phyloP scores from a whole-genome alignment of 2,797 vertebrate species.

The Notoglanidium macrostoma region DNA sequence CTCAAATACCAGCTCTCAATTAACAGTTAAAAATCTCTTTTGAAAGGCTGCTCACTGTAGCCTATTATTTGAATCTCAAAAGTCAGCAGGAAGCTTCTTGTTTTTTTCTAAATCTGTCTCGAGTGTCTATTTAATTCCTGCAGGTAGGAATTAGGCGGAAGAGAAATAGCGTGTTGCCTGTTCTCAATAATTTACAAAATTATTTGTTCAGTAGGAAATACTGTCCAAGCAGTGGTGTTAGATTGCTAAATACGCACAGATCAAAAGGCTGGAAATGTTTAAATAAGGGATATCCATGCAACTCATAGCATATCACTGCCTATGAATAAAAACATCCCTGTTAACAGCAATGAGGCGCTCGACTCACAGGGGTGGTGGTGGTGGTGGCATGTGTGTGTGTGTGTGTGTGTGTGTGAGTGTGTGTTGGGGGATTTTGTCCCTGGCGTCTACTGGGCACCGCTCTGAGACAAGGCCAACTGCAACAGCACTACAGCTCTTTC shows the following conservation, averaged over 20 bases:
- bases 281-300: conserved; percentile 26
- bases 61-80: background rate
- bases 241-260: conserved; percentile 28
- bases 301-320: conserved; percentile 21
- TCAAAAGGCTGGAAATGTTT: conserved; percentile 19
- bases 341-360: conserved; percentile 26
- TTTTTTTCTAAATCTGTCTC: background rate
- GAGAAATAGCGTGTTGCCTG: background rate
- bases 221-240: background rate
- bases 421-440: conserved; percentile 18
- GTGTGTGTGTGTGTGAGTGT: no score
- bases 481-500: conserved; percentile 33
- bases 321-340: conserved; percentile 32
- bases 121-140: background rate
- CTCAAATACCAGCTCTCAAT: background rate
- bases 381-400: background rate
- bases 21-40: background rate
- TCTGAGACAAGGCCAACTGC: conserved; percentile 51
- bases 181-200: background rate
- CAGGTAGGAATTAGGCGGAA: background rate
- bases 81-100: background rate
- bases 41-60: background rate
- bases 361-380: conserved; percentile 17
- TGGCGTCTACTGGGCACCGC: conserved; percentile 50
- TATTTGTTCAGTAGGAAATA: background rate